Evolutionary conservation across 1,140 invertebrate species (phyloP), one percentile per base, ranked within the genome.

Genomic region (Hormaphis cornu): DNA sequence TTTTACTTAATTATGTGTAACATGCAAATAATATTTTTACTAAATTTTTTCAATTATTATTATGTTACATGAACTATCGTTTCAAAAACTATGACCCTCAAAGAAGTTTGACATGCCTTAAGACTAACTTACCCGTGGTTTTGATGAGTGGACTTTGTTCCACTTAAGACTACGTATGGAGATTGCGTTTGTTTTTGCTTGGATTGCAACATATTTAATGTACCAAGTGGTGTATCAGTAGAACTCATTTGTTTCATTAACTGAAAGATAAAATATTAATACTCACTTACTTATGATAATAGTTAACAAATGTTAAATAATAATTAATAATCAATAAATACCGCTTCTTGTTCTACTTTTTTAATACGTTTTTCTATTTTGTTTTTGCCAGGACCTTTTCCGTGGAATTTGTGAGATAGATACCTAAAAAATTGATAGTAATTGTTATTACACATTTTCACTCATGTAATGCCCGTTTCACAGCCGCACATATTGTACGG

Each of bases 211-310:
- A 98, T 87, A 74, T 90, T 90, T 20, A 98, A 81, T 2, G 97
- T 99, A 73, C 91, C 89, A 18, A 99, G 81, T 6, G 97, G 96
- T 1, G 96, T 99, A 78, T 99, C 97, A 6, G 93, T 97, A 9
- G 95, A 97, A 75, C 93, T 97, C 95, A 98, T 99, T 76, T 95
- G 90, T 77, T 95, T 95, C 91, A 99, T 95, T 72, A 97, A 78
- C 84, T 93, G 78, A 20, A 81, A 80, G 72, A 70, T 73, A 73
- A 71, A 66, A 50, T 56, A 46, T 40, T 40, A 54, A 52, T 69
- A 71, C 5, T n/a, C n/a, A n/a, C n/a, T n/a, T n/a, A 18, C 42
- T 18, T 30, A 52, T 22, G 3, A 61, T 37, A 52, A 44, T 0
- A 12, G 14, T 3, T 6, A 52, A 63, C 5, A n/a, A 1, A 16